Evolutionary conservation across 1,140 invertebrate genomes (phyloP).

Genomic region (Anastrepha ludens): DNA sequence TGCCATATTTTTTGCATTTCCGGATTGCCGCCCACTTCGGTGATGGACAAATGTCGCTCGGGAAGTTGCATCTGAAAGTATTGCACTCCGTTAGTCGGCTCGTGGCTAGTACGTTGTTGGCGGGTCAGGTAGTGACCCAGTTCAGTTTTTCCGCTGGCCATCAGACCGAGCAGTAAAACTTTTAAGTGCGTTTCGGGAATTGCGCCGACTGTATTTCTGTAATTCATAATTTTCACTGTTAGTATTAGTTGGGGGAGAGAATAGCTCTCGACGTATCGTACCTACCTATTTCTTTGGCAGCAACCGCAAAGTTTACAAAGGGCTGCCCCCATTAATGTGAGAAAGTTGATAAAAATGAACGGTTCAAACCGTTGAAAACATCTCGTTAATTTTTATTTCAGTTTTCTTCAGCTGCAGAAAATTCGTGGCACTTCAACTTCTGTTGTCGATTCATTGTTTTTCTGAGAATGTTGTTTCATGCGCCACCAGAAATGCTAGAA

Average conservation of each 20-base stretch:
- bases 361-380: not conserved
- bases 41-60: slow-evolving; percentile 58
- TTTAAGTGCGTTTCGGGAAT: slow-evolving; percentile 58
- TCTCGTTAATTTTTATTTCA: not conserved
- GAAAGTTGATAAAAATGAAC: not conserved
- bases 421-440: no score
- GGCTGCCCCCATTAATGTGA: not conserved
- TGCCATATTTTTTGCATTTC: slow-evolving; percentile 71
- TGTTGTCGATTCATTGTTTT: not conserved
- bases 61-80: slow-evolving; percentile 57
- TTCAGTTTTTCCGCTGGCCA: slow-evolving; percentile 68
- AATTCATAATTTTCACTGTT: not conserved
- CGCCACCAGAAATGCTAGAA: not conserved
- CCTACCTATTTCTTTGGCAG: slow-evolving; percentile 13
- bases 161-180: slow-evolving; percentile 64
- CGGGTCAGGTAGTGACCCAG: slow-evolving; percentile 62
- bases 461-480: slow-evolving; percentile 29
- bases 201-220: slow-evolving; percentile 41
- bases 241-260: not conserved
- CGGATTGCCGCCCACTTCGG: slow-evolving; percentile 67
- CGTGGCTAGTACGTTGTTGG: slow-evolving; percentile 56
- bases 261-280: not conserved
- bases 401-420: not conserved
- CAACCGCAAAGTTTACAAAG: not conserved
- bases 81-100: slow-evolving; percentile 67